These are phyloP conservation scores for Pseudolycoriella hygida DNA, from an alignment of 2,888 invertebrate genomes.

Conservation along the genomic window DNA sequence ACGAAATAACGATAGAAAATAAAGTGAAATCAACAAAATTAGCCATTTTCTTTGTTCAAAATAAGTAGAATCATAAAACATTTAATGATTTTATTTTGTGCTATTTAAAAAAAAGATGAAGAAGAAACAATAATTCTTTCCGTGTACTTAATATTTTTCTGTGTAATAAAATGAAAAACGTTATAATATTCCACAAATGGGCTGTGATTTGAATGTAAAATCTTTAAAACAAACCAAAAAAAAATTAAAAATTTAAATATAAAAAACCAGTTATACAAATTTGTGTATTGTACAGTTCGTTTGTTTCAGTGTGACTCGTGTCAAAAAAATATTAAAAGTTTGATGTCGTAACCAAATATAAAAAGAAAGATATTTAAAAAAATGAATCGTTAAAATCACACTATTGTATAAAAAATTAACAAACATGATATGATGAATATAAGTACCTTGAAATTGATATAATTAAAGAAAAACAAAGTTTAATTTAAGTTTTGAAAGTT, in stretches of 20 bases:
- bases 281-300: constrained; percentile 16
- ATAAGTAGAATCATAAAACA: too few species aligned
- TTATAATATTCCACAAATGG: constrained; percentile 16
- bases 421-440: too few species aligned
- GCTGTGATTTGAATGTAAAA: constrained; percentile 19
- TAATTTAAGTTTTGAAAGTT: too few species aligned
- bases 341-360: constrained; percentile 14
- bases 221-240: constrained; percentile 9
- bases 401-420: too few species aligned
- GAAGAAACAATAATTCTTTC: neutral
- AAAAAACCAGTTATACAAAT: constrained; percentile 12
- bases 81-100: too few species aligned
- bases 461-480: too few species aligned
- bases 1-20: too few species aligned
- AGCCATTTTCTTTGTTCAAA: too few species aligned
- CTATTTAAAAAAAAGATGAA: too few species aligned
- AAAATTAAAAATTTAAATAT: constrained; percentile 11
- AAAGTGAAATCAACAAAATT: too few species aligned
- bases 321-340: constrained; percentile 11
- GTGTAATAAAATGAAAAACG: neutral
- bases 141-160: neutral
- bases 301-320: constrained; percentile 13
- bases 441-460: too few species aligned
- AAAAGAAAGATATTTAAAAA: constrained; percentile 10
- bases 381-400: neutral